Evolutionary conservation across 2,797 vertebrate genomes (phyloP).

Genomic region (Thunnus albacares): DNA sequence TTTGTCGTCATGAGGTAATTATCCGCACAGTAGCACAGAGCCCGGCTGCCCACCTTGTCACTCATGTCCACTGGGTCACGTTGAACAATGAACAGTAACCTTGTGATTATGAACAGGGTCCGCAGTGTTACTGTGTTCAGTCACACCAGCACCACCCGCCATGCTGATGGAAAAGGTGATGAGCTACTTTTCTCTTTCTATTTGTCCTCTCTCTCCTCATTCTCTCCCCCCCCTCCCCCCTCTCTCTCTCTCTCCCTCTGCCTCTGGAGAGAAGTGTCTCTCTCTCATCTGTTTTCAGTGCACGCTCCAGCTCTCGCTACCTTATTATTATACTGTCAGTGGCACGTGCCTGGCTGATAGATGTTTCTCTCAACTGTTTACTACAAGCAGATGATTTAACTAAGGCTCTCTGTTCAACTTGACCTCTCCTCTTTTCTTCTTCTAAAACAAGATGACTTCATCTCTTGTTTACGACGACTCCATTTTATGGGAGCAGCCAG

Average conservation of each 20-base stretch:
- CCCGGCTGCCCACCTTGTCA: constrained; percentile 79
- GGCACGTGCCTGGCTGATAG: constrained; percentile 84
- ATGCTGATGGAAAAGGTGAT: constrained; percentile 76
- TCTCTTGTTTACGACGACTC: constrained; percentile 79
- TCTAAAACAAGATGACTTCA: constrained; percentile 80
- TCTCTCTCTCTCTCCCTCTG: constrained; percentile 32
- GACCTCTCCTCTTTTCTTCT: constrained; percentile 76
- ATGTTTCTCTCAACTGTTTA: constrained; percentile 86
- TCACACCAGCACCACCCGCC: constrained; percentile 59
- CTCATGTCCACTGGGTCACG: constrained; percentile 76
- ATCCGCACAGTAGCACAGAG: constrained; percentile 69
- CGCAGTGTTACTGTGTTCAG: constrained; percentile 65
- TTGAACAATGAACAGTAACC: constrained; percentile 82
- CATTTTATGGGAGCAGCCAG: constrained; percentile 71
- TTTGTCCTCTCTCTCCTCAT: constrained; percentile 64
- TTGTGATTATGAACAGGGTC: constrained; percentile 77
- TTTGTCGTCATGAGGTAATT: constrained; percentile 86
- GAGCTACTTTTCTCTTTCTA: constrained; percentile 70
- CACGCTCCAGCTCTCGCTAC: constrained; percentile 76
- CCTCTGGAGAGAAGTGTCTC: constrained; percentile 68
- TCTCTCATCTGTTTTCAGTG: constrained; percentile 80
- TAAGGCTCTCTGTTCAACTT: constrained; percentile 74
- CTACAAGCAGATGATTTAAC: constrained; percentile 85
- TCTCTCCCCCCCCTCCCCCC: constrained; percentile 19
- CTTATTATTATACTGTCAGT: constrained; percentile 86